Conservation (phyloP, 2,797 vertebrate genomes). For the Gouania willdenowi region DNA sequence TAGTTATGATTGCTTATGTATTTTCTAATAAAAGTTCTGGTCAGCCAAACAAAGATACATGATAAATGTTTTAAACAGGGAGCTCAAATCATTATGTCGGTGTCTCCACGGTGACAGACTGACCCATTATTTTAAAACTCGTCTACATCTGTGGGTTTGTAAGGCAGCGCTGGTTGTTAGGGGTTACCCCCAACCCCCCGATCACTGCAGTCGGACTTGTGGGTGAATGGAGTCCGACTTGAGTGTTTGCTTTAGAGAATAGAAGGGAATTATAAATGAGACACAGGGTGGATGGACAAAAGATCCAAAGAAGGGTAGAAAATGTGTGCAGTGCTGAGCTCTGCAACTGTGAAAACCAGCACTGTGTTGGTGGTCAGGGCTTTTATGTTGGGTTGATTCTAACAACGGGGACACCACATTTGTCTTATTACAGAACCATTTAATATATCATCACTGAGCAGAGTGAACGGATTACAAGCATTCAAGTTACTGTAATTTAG, state of each 20-base stretch:
- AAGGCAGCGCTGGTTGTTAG: slow-evolving; percentile 32
- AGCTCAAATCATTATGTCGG: slow-evolving; percentile 32
- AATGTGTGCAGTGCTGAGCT: no score
- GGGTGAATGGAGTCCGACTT: no score
- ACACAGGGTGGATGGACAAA: background rate
- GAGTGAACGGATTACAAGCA: no score
- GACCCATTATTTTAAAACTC: slow-evolving; percentile 43
- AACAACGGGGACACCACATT: no score
- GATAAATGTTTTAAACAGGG: slow-evolving; percentile 54
- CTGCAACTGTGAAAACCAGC: no score
- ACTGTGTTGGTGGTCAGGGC: no score
- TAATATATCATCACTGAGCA: no score
- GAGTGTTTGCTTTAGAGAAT: background rate
- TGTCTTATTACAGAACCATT: no score
- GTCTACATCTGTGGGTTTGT: slow-evolving; percentile 18
- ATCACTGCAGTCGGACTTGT: slow-evolving; percentile 4
- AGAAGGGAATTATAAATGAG: slow-evolving; percentile 1
- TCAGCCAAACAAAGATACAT: slow-evolving; percentile 20
- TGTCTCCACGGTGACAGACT: slow-evolving; percentile 47
- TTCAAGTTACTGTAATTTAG: no score
- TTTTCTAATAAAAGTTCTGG: no score
- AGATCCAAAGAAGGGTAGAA: background rate
- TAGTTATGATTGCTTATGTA: no score
- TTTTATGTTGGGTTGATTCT: no score
- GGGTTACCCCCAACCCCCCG: slow-evolving; percentile 4